Evolutionary conservation across 2,888 invertebrate species (phyloP).

Genomic region (Thera obeliscata): DNA sequence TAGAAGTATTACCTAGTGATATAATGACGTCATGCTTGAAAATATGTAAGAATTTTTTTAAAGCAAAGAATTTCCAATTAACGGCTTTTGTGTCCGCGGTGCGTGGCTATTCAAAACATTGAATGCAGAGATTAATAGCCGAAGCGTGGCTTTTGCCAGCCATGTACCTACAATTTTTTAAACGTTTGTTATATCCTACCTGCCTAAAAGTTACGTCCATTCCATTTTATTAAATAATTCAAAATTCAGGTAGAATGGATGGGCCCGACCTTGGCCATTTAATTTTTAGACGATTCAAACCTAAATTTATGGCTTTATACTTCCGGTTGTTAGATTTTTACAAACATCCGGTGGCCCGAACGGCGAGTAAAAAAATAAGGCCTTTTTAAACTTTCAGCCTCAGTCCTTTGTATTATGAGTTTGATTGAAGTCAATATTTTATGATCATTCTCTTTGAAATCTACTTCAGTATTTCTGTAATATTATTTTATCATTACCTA

Average conservation of each 20-base stretch:
- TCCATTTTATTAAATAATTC: constrained; percentile 4
- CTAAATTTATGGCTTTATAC: neutral
- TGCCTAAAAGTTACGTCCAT: constrained; percentile 18
- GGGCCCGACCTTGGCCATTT: neutral
- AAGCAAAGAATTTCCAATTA: constrained; percentile 15
- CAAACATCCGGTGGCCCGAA: neutral
- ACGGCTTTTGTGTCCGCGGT: constrained; percentile 38
- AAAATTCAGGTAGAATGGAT: neutral
- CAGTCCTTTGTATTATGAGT: too few species aligned
- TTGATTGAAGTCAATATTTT: too few species aligned
- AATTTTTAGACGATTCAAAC: too few species aligned
- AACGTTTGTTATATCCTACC: constrained; percentile 26
- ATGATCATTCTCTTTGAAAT: too few species aligned
- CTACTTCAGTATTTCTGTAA: too few species aligned
- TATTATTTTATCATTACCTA: too few species aligned
- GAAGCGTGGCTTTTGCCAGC: constrained; percentile 5
- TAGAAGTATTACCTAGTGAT: too few species aligned
- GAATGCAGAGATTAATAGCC: constrained; percentile 40
- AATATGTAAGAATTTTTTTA: too few species aligned
- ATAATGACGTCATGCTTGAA: too few species aligned
- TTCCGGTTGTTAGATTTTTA: neutral
- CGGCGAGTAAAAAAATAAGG: neutral
- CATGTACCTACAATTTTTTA: constrained; percentile 35
- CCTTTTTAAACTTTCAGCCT: neutral
- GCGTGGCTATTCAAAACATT: constrained; percentile 29